phyloP scores from a whole-genome alignment of 2,113 vertebrate species.

The Hylia prasina region DNA sequence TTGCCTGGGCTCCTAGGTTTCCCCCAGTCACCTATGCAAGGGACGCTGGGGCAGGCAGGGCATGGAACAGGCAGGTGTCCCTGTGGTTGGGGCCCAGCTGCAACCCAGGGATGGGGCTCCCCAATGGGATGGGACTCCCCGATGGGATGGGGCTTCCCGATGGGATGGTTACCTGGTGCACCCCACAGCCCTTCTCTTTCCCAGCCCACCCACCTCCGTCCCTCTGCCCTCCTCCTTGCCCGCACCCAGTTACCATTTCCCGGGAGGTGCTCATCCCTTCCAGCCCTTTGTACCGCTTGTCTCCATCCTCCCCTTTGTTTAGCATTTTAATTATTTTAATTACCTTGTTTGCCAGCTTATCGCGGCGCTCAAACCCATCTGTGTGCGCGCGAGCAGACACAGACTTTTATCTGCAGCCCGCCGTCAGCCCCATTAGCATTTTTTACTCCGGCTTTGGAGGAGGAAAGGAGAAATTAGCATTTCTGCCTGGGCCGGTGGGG shows the following conservation, averaged over 20 bases:
- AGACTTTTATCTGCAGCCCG: constrained; percentile 64
- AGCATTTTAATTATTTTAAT: constrained; percentile 75
- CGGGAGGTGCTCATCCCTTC: constrained; percentile 16
- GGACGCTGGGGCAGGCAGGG: background rate
- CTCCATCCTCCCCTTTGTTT: constrained; percentile 68
- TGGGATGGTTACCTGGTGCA: background rate
- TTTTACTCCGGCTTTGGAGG: constrained; percentile 25
- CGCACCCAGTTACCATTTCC: background rate
- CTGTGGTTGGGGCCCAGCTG: fast-evolving
- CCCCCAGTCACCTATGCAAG: background rate
- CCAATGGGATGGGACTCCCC: fast-evolving
- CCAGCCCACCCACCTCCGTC: background rate
- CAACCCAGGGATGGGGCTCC: background rate
- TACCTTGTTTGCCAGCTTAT: constrained; percentile 73
- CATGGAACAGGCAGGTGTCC: background rate
- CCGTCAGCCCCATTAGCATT: constrained; percentile 63
- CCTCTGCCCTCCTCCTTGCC: background rate
- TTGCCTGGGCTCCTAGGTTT: background rate
- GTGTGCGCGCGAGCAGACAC: constrained; percentile 37
- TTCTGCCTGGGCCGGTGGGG: constrained; percentile 35
- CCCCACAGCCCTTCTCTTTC: background rate
- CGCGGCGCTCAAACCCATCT: constrained; percentile 62
- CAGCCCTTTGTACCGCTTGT: constrained; percentile 47
- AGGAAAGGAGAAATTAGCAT: constrained; percentile 63
- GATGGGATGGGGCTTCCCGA: fast-evolving